These are phyloP conservation scores for Theonella swinhoei DNA, from an alignment of 37 sponge, comb jelly and placozoan genomes.

Conservation along the genomic window DNA sequence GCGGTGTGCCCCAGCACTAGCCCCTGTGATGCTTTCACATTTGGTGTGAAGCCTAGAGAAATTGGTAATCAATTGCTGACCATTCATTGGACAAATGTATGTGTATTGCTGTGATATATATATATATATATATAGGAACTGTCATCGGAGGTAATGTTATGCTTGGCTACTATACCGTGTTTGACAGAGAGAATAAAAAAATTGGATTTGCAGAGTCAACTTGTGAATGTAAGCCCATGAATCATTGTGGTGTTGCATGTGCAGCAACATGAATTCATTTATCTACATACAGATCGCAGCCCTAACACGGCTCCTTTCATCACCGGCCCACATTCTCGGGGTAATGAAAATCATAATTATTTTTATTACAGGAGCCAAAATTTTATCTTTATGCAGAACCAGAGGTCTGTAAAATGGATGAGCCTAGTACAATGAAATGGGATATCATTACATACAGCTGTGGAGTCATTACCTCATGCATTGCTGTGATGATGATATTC, in stretches of 20 bases:
- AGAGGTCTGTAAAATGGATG: conserved; percentile 1
- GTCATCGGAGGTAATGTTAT: conserved; percentile 56
- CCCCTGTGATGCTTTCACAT: conserved; percentile 28
- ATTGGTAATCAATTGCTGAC: too few relatives aligned
- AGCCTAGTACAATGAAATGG: too few relatives aligned
- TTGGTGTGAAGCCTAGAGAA: conserved; percentile 27
- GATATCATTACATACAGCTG: conserved; percentile 1
- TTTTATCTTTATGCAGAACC: not conserved
- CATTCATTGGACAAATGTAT: too few relatives aligned
- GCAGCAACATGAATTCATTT: not conserved
- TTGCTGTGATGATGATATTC: not conserved
- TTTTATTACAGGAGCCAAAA: too few relatives aligned
- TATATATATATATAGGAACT: not conserved
- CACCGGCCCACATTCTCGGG: not conserved
- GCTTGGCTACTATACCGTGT: conserved; percentile 47
- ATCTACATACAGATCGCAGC: not conserved
- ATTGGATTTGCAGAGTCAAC: conserved; percentile 54
- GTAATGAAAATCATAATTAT: not conserved
- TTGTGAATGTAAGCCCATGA: conserved; percentile 39
- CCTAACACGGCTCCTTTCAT: not conserved
- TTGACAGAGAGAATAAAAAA: conserved; percentile 45
- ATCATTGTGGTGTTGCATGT: not conserved
- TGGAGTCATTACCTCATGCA: not conserved
- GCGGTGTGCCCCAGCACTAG: not conserved
- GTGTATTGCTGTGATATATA: not conserved